These are phyloP conservation scores for Gambelia wislizenii DNA, from an alignment of 2,797 vertebrate genomes.

Conservation along the genomic window DNA sequence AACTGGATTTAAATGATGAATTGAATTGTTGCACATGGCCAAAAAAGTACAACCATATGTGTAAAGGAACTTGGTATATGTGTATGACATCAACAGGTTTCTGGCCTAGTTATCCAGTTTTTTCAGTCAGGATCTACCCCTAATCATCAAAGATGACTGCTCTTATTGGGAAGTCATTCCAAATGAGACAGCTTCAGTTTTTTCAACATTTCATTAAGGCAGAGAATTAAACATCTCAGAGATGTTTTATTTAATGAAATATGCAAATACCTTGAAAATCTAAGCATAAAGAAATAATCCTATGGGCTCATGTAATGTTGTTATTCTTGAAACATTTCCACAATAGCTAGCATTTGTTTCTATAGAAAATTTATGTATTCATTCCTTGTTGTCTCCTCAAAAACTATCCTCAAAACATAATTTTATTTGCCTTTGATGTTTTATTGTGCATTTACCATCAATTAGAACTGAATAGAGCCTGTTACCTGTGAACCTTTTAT, in stretches of 20 bases:
- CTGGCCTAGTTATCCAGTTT: not conserved
- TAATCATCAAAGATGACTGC: not conserved
- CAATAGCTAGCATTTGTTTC: accelerated
- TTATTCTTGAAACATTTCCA: not conserved
- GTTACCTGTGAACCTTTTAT: not conserved
- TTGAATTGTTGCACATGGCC: too few species aligned
- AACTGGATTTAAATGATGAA: too few species aligned
- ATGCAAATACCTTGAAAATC: conserved; percentile 35
- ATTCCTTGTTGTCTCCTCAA: not conserved
- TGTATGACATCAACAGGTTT: too few species aligned
- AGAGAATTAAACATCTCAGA: conserved; percentile 56
- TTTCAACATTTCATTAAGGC: conserved; percentile 15
- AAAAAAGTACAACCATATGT: too few species aligned
- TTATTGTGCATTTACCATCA: accelerated
- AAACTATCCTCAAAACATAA: not conserved
- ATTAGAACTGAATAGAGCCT: not conserved
- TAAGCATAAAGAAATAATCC: conserved; percentile 34
- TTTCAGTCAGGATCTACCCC: accelerated
- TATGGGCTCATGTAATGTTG: conserved; percentile 18
- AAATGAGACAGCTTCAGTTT: not conserved
- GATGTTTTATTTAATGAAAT: conserved; percentile 59
- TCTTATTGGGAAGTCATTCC: conserved; percentile 24
- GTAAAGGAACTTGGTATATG: too few species aligned
- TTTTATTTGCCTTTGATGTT: not conserved
- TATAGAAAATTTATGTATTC: not conserved